A percentile compares a stretch with the other conserved stretches of the same genome.
phyloP scores from a whole-genome alignment of 1,140 invertebrate species.

The Philaenus spumarius region DNA sequence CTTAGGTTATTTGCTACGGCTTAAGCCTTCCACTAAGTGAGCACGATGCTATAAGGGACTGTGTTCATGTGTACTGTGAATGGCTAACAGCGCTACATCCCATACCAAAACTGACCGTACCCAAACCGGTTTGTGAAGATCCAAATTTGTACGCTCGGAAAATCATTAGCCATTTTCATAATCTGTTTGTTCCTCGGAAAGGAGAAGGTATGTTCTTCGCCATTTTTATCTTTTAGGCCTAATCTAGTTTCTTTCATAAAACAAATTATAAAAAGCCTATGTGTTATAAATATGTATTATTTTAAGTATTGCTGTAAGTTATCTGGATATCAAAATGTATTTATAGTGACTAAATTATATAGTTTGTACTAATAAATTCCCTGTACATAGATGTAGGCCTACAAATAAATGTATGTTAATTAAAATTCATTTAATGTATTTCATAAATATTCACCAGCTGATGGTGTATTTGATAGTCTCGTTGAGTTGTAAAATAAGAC shows the following conservation, averaged over 20 bases:
- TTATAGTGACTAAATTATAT: no score
- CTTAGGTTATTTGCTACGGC: constrained; percentile 81
- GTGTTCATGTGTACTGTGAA: constrained; percentile 94
- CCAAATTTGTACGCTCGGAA: constrained; percentile 86
- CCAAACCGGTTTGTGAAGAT: constrained; percentile 77
- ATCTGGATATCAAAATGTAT: no score
- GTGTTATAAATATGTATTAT: no score
- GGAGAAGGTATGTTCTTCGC: constrained; percentile 76
- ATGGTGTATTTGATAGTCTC: no score
- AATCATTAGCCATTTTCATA: constrained; percentile 90
- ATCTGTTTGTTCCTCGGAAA: constrained; percentile 90
- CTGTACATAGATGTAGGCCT: no score
- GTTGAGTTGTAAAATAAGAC: no score
- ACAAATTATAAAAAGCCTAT: background rate
- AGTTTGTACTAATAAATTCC: no score
- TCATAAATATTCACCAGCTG: no score
- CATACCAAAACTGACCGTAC: constrained; percentile 72
- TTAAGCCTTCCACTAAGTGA: constrained; percentile 82
- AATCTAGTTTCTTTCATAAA: background rate
- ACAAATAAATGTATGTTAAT: no score
- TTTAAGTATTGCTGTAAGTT: no score
- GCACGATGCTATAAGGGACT: constrained; percentile 91
- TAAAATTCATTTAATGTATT: no score
- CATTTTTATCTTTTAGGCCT: background rate
- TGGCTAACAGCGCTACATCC: constrained; percentile 87